Evolutionary conservation across 2,888 invertebrate genomes (phyloP), one percentile per base, ranked within the genome.

Genomic region (Malthinus seriepunctatus): DNA sequence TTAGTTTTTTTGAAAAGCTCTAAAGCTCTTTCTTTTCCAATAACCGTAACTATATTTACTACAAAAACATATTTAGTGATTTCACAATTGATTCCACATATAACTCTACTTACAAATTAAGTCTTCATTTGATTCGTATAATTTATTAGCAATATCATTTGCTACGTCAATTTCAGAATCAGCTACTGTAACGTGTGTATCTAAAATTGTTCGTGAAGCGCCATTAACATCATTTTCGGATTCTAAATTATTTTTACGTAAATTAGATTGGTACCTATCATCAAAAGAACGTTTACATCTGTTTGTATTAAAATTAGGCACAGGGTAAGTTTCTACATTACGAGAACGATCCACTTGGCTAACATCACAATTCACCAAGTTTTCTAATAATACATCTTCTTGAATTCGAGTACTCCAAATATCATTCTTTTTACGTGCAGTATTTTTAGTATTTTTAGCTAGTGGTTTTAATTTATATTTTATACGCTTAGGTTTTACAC

Each of bases 1-100:
- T 89, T 89, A n/a, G 93, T 93, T 79, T 90, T 87, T 70, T 88
- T 85, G 71, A 88, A 91, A 50, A 93, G 79, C 67, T 88, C 84
- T 60, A 93, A 83, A 5, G 91, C 87, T 72, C 89, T 86, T 63
- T 86, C 84, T 65, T 86, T 86, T 32, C 94, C 94, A 65, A 91
- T 75, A 23, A 86, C 82, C 69, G 86, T 81, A 12, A 93, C 86
- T 65, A 91, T 86, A 68, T 86, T 85, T 64, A 82, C 91, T 91
- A 76, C 23, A 23, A 23, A 23, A 23, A 23, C 23, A 23, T 23
- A 5, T 23, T 23, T 23, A 23, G 23, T 23, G n/a, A 23, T 23
- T 23, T 23, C 23, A 23, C 23, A 23, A 23, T 23, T 23, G 23
- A 23, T 23, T 23, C 23, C 23, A 23, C 23, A 3, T 23, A 2